These are phyloP conservation scores for Drosophila truncata DNA, from an alignment of 1,140 invertebrate species.

Conservation along the genomic window DNA sequence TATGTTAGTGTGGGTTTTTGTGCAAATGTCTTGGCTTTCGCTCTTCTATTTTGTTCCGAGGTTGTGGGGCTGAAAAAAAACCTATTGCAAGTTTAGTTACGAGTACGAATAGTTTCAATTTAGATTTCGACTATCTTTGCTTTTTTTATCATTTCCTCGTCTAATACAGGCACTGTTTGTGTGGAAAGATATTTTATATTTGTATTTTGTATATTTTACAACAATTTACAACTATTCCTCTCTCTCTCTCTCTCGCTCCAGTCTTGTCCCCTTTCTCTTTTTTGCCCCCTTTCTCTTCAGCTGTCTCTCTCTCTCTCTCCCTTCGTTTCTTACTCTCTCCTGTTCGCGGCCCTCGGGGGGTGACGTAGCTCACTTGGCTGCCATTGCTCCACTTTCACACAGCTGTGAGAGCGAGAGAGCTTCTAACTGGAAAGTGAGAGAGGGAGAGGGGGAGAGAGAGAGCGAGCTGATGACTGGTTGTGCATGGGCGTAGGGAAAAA, in stretches of 20 bases:
- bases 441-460: background rate
- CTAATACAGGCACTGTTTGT: conserved; percentile 5
- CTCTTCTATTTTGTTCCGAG: background rate
- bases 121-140: conserved; percentile 29
- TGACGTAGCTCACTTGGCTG: conserved; percentile 45
- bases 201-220: conserved; percentile 46
- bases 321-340: conserved; percentile 22
- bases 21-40: conserved; percentile 14
- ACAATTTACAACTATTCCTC: background rate
- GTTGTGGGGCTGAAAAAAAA: conserved; percentile 7
- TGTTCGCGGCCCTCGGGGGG: conserved; percentile 20
- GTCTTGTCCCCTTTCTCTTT: conserved; percentile 29
- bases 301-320: conserved; percentile 1
- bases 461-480: conserved; percentile 23
- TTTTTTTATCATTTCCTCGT: conserved; percentile 9
- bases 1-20: conserved; percentile 2
- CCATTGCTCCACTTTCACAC: conserved; percentile 70
- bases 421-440: conserved; percentile 35
- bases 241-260: background rate
- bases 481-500: background rate
- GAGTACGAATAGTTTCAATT: conserved; percentile 4
- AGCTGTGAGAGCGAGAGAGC: conserved; percentile 18
- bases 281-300: conserved; percentile 19
- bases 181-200: no score
- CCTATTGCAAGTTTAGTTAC: conserved; percentile 21